Evolutionary conservation across 2,113 vertebrate species (phyloP).

Genomic region (Nycticryphes semicollaris): DNA sequence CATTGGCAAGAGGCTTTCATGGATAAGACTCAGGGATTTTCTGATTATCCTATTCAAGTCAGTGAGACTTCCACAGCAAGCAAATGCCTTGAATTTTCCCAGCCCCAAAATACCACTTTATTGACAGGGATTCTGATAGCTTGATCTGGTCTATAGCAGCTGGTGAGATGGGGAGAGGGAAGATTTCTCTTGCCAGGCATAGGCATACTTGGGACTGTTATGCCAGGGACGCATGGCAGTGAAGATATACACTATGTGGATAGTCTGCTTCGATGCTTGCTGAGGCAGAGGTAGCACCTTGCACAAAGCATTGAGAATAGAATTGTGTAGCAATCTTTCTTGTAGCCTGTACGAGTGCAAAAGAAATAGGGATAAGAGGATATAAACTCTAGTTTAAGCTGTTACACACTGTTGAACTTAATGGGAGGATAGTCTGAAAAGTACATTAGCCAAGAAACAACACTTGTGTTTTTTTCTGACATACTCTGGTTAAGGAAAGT

Average conservation of each 20-base stretch:
- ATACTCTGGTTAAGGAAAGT: background rate
- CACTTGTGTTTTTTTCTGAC: background rate
- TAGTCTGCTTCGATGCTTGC: background rate
- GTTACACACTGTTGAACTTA: background rate
- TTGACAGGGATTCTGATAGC: background rate
- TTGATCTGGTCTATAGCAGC: background rate
- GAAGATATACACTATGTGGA: rapidly evolving
- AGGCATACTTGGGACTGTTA: background rate
- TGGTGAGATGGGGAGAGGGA: background rate
- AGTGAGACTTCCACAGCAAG: background rate
- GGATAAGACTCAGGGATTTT: background rate
- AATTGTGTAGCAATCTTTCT: background rate
- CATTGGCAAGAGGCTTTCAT: background rate
- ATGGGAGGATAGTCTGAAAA: background rate
- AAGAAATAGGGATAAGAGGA: background rate
- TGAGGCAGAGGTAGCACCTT: background rate
- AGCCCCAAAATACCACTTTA: rapidly evolving
- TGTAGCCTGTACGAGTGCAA: background rate
- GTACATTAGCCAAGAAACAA: background rate
- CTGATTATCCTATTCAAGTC: background rate
- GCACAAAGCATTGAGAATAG: background rate
- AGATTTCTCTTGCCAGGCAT: background rate
- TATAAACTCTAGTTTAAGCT: background rate
- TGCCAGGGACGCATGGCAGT: background rate
- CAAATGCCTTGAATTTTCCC: rapidly evolving